phyloP scores from a whole-genome alignment of 2,113 vertebrate genomes.

The Phyllostomus hastatus region DNA sequence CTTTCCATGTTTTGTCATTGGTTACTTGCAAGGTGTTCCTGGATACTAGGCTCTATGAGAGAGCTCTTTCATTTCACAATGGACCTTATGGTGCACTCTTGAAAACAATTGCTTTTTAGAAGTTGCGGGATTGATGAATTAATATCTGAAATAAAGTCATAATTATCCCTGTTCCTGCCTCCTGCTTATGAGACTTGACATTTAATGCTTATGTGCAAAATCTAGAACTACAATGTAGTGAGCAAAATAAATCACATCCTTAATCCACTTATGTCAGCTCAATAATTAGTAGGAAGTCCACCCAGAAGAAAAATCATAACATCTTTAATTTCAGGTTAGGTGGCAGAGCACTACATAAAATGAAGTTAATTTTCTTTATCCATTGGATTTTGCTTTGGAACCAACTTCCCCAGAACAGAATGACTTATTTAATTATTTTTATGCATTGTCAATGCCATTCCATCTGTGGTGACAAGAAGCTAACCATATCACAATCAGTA shows the following conservation, averaged over 20 bases:
- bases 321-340: neutral
- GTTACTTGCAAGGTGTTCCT: neutral
- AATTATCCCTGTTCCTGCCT: neutral
- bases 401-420: neutral
- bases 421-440: neutral
- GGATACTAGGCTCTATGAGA: neutral
- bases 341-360: neutral
- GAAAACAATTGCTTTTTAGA: neutral
- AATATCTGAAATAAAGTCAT: neutral
- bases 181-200: neutral
- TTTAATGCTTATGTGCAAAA: neutral
- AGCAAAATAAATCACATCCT: neutral
- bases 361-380: neutral
- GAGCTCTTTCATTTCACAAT: neutral
- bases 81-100: neutral
- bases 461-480: neutral
- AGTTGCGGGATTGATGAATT: neutral
- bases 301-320: neutral
- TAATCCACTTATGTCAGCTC: neutral
- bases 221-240: neutral
- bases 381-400: neutral
- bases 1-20: neutral
- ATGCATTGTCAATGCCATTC: neutral
- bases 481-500: neutral
- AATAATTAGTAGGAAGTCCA: neutral